phyloP scores from a whole-genome alignment of 2,888 invertebrate species.

The Leptopterna dolabrata region DNA sequence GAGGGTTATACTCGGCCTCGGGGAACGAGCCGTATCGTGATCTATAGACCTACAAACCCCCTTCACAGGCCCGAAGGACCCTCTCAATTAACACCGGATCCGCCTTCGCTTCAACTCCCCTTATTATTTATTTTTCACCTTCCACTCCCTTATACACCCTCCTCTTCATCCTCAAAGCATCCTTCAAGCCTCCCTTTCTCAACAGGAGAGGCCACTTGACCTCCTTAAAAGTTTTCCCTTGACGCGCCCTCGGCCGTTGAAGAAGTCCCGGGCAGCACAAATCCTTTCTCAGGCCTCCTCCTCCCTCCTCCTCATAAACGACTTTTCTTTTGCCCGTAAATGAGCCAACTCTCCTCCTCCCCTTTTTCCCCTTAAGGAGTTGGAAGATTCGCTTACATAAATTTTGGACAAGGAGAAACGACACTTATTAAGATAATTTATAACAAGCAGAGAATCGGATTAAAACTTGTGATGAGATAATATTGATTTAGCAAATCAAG shows the following conservation, averaged over 20 bases:
- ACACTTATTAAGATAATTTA: background rate
- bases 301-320: background rate
- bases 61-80: background rate
- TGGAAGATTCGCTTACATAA: conserved; percentile 27
- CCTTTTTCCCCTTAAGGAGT: conserved; percentile 1
- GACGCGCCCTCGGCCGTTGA: background rate
- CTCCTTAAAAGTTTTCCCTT: conserved; percentile 37
- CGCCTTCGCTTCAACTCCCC: background rate
- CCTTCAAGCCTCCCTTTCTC: background rate
- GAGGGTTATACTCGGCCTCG: background rate
- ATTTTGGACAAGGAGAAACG: conserved; percentile 11
- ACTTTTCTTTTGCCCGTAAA: conserved; percentile 9
- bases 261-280: background rate
- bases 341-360: conserved; percentile 3
- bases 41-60: background rate
- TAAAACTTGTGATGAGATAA: background rate
- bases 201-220: conserved; percentile 16
- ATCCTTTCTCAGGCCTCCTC: background rate
- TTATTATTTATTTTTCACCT: conserved; percentile 37
- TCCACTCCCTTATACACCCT: background rate
- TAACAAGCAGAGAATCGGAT: background rate
- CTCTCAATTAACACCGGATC: conserved; percentile 20
- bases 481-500: too few relatives aligned
- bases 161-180: background rate
- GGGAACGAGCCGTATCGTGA: background rate